Conservation (phyloP, 35 echinoderm and acorn worm genomes). For the Chiridota heheva region DNA sequence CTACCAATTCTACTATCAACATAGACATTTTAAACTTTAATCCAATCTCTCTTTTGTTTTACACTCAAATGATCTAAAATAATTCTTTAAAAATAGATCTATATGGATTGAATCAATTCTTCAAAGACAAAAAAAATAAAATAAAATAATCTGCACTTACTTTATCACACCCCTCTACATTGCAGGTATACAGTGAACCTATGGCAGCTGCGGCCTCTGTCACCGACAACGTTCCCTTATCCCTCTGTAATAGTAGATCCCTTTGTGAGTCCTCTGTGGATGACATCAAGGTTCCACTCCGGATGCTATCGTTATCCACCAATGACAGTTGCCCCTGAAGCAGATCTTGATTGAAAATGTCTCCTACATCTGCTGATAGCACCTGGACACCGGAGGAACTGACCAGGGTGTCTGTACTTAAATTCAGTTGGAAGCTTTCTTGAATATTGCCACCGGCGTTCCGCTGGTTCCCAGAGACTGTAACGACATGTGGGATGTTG, state of each 20-base stretch:
- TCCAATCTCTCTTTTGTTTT: too few relatives aligned
- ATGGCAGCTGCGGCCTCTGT: conserved; percentile 85
- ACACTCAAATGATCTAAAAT: too few relatives aligned
- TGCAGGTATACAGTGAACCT: conserved; percentile 77
- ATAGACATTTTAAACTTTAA: too few relatives aligned
- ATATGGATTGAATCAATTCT: too few relatives aligned
- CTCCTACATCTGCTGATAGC: neutral
- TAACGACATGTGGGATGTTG: too few relatives aligned
- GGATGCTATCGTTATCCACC: neutral
- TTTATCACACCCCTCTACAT: conserved; percentile 60
- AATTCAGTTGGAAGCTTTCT: too few relatives aligned
- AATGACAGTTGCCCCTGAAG: neutral
- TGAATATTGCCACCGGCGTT: too few relatives aligned
- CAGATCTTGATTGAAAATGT: conserved; percentile 4
- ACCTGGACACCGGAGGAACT: neutral
- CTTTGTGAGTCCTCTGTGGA: neutral
- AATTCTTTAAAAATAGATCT: too few relatives aligned
- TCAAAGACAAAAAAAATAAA: too few relatives aligned
- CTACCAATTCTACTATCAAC: too few relatives aligned
- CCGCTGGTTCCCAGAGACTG: too few relatives aligned
- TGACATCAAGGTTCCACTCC: neutral
- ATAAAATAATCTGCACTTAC: too few relatives aligned
- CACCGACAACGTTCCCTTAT: conserved; percentile 46
- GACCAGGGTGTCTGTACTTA: neutral
- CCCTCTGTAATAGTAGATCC: neutral